phyloP scores from a whole-genome alignment of 2,113 vertebrate species.

The Ictalurus punctatus region DNA sequence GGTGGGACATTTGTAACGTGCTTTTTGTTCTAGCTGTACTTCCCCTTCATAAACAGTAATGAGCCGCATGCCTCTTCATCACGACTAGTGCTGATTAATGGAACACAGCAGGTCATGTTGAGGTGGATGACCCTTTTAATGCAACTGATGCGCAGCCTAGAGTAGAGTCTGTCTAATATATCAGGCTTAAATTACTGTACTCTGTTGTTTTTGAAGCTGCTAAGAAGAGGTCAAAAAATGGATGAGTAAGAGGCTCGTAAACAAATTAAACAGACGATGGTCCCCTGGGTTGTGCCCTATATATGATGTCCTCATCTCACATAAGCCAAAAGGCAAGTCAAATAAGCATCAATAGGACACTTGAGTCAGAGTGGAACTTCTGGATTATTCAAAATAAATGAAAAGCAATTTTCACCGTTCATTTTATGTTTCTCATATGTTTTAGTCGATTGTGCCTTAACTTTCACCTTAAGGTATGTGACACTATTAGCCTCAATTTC shows the following conservation, averaged over 20 bases:
- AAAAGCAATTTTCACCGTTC: background rate
- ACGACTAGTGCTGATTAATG: conserved; percentile 30
- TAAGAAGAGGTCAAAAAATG: conserved; percentile 16
- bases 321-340: conserved; percentile 33
- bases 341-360: conserved; percentile 33
- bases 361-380: conserved; percentile 3
- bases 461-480: conserved; percentile 9
- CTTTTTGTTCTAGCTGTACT: conserved; percentile 38
- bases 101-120: conserved; percentile 24
- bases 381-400: conserved; percentile 27
- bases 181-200: conserved; percentile 30
- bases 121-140: conserved; percentile 9
- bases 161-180: conserved; percentile 25
- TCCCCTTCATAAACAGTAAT: conserved; percentile 43
- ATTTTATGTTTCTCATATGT: conserved; percentile 18
- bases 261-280: conserved; percentile 17
- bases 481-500: conserved; percentile 25
- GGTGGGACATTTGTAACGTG: conserved; percentile 26
- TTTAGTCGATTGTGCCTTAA: background rate
- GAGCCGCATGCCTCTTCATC: conserved; percentile 18
- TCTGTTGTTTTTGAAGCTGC: conserved; percentile 10
- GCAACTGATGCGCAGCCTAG: background rate
- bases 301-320: conserved; percentile 17
- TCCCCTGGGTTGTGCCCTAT: conserved; percentile 2
- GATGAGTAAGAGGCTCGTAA: conserved; percentile 32